Evolutionary conservation across 2,888 invertebrate genomes (phyloP).

Genomic region (Spicauda simplicius): DNA sequence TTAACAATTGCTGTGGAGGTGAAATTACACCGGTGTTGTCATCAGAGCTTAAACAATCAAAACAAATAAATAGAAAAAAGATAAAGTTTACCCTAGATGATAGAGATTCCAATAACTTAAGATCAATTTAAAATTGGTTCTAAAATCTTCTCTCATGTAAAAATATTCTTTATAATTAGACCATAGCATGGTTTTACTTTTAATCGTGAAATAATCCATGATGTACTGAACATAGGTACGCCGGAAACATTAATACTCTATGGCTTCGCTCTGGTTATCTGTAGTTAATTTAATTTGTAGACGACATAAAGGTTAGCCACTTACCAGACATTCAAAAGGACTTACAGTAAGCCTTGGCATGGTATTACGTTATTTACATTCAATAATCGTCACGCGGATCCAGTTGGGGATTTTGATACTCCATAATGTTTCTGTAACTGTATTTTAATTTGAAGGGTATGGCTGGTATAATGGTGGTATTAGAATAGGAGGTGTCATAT

Average conservation of each 20-base stretch:
- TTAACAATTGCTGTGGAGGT: neutral
- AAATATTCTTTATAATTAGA: no score
- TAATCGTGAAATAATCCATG: neutral
- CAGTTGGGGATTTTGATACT: neutral
- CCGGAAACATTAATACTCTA: constrained; percentile 19
- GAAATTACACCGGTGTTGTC: no score
- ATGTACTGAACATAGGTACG: neutral
- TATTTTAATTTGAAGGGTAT: neutral
- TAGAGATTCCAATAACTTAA: no score
- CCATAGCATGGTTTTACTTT: neutral
- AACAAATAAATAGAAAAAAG: no score
- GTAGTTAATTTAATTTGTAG: constrained; percentile 10
- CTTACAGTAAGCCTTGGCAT: constrained; percentile 4
- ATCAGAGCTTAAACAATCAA: no score
- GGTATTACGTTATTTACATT: neutral
- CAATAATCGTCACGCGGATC: neutral
- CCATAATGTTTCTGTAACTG: neutral
- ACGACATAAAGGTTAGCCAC: constrained; percentile 15
- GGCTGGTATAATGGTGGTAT: no score
- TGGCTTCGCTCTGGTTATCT: constrained; percentile 8
- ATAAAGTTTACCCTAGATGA: no score
- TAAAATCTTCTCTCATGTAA: no score
- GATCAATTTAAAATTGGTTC: no score
- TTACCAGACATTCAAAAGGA: constrained; percentile 18
- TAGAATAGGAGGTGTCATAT: no score